A percentile compares a stretch with the other conserved stretches of the same genome.
These are phyloP conservation scores for Gnathonemus echidnorhynchus DNA, from an alignment of 2,113 vertebrate genomes.

Conservation along the genomic window DNA sequence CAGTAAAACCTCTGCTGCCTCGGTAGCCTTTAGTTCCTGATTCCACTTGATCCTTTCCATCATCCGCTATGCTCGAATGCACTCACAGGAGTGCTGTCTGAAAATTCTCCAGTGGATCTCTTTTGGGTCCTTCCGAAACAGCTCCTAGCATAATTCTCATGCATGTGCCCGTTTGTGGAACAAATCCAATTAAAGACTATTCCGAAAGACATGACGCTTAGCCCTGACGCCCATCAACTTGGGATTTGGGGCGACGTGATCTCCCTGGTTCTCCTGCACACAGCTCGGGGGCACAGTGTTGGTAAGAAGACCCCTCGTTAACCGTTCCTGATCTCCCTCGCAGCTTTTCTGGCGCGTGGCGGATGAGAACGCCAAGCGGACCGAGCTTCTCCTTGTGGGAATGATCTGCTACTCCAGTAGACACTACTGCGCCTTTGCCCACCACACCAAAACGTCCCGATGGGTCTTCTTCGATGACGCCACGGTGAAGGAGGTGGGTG, in stretches of 20 bases:
- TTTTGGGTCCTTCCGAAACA: not conserved
- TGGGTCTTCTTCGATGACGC: slow-evolving; percentile 98
- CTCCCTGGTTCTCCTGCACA: not conserved
- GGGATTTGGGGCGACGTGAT: not conserved
- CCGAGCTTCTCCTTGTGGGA: slow-evolving; percentile 88
- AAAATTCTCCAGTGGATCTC: not conserved
- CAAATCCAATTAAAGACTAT: slow-evolving; percentile 2
- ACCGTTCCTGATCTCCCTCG: slow-evolving; percentile 32
- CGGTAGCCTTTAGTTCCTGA: not conserved
- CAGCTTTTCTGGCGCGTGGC: slow-evolving; percentile 94
- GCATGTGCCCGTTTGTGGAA: not conserved
- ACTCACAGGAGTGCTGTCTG: not conserved
- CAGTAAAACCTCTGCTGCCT: not conserved
- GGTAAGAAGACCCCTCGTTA: not conserved
- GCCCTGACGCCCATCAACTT: not conserved
- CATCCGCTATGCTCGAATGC: not conserved
- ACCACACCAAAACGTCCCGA: slow-evolving; percentile 91
- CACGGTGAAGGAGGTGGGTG: slow-evolving; percentile 88
- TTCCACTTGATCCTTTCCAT: not conserved
- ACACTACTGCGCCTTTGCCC: slow-evolving; percentile 95
- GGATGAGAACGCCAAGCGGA: slow-evolving; percentile 87
- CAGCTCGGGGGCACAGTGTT: not conserved
- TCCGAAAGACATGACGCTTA: not conserved
- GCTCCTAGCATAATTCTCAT: not conserved
- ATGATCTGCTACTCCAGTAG: slow-evolving; percentile 94